Evolutionary conservation across 2,113 vertebrate genomes (phyloP), one percentile per base, ranked within the genome.

Genomic region (Dasypus novemcinctus): DNA sequence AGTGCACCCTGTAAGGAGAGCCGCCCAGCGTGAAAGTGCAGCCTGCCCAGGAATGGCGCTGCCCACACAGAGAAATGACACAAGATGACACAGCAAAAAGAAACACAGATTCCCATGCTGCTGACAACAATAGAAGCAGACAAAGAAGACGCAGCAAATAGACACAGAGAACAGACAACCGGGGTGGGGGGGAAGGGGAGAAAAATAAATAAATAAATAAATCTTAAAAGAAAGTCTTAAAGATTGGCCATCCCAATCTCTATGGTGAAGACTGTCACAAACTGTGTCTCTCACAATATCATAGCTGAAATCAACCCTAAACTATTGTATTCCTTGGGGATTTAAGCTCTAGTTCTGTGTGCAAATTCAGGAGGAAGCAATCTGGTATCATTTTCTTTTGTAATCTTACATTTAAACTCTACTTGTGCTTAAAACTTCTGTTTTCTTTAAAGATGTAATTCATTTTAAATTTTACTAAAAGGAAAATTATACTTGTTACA

Each of bases 391-490:
- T 72, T 92, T 93, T 64, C 61, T 64, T 90, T 69, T 68, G 38
- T 66, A 75, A 49, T 91, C 59, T 92, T 86, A 33, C 9, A 33
- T 69, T 82, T 81, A 79, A 92, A 90, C 15, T 83, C 69, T 61
- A 68, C 64, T 14, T 41, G 31, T 61, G 49, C 43, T 90, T 82
- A 61, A 68, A 90, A 41, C n/a, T 83, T 91, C 33, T 85, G 25
- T 92, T 78, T 66, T 64, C 63, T 84, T 87, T 90, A 87, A 27
- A 81, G 43, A 86, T 78, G 5, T 33, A 71, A 63, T 74, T 95
- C 41, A 41, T 66, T 86, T 68, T 46, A n/a, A 72, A 78, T 72
- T 92, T 92, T 59, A 89, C 57, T 64, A 72, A 75, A 90, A 92
- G 54, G 27, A 95, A 82, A 33, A 38, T 43, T 87, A 78, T 79